Conservation (phyloP, 2,888 invertebrate genomes). For the Embidobia sp. region DNA sequence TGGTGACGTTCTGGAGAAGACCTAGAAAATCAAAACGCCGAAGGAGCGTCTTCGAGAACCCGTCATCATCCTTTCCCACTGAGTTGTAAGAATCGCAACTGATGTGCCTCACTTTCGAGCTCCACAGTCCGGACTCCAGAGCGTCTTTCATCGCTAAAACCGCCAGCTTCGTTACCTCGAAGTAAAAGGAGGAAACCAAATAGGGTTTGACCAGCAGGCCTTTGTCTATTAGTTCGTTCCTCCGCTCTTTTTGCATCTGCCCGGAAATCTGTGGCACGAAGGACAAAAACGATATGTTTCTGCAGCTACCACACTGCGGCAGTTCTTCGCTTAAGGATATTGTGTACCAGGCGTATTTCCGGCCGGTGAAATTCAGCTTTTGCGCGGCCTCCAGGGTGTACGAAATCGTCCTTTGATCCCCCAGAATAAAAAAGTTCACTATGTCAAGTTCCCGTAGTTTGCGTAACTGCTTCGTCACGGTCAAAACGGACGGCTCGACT, state of each 20-base stretch:
- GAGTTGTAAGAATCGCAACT: conserved; percentile 84
- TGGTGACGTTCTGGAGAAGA: conserved; percentile 64
- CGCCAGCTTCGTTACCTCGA: conserved; percentile 85
- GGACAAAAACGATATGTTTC: conserved; percentile 89
- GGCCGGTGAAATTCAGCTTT: conserved; percentile 89
- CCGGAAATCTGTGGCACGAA: conserved; percentile 83
- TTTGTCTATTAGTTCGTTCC: conserved; percentile 67
- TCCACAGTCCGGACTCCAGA: conserved; percentile 86
- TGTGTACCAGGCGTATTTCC: conserved; percentile 94
- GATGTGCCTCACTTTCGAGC: conserved; percentile 87
- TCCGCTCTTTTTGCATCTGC: conserved; percentile 84
- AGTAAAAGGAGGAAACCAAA: conserved; percentile 88
- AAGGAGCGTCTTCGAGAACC: conserved; percentile 85
- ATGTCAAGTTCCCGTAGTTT: conserved; percentile 91
- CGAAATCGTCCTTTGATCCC: conserved; percentile 87
- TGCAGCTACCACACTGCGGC: conserved; percentile 87
- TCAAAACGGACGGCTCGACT: conserved; percentile 83
- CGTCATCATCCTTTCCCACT: background rate
- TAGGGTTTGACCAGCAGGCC: conserved; percentile 71
- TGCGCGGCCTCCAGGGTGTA: conserved; percentile 88
- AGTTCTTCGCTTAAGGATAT: conserved; percentile 89
- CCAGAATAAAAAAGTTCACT: conserved; percentile 94
- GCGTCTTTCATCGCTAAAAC: conserved; percentile 75
- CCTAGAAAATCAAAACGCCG: conserved; percentile 86
- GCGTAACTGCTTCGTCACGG: conserved; percentile 86